Conservation (phyloP, 1,140 invertebrate species). For the Halotydeus destructor region DNA sequence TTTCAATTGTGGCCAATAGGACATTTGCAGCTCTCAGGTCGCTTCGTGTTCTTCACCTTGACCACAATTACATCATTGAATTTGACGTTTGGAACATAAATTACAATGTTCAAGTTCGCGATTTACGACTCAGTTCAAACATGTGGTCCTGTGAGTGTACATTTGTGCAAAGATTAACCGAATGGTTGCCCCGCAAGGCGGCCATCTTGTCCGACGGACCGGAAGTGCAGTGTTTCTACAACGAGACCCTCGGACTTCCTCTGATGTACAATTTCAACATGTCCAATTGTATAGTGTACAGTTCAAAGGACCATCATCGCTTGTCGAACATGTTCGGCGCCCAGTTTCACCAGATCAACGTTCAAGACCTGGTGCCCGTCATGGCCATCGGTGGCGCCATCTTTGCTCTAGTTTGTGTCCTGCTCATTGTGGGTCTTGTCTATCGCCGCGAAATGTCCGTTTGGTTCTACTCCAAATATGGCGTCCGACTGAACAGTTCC, state of each 20-base stretch:
- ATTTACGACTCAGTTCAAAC: slow-evolving; percentile 53
- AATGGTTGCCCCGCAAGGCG: slow-evolving; percentile 37
- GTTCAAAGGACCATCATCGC: slow-evolving; percentile 32
- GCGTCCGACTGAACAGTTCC: slow-evolving; percentile 41
- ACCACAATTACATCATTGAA: slow-evolving; percentile 56
- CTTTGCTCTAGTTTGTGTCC: slow-evolving; percentile 41
- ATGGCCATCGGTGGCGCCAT: slow-evolving; percentile 19
- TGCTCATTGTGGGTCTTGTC: slow-evolving; percentile 29
- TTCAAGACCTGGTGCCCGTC: slow-evolving; percentile 1
- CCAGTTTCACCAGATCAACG: slow-evolving; percentile 4
- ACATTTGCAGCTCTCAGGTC: slow-evolving; percentile 53
- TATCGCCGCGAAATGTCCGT: slow-evolving; percentile 36
- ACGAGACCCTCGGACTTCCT: slow-evolving; percentile 24
- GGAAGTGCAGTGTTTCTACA: slow-evolving; percentile 56
- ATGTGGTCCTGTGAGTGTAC: slow-evolving; percentile 72
- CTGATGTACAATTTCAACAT: slow-evolving; percentile 39
- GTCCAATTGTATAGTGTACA: too few relatives aligned
- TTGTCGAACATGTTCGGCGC: neutral
- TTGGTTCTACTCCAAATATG: slow-evolving; percentile 23
- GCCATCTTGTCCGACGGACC: slow-evolving; percentile 50
- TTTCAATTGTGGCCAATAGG: slow-evolving; percentile 51
- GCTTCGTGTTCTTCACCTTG: slow-evolving; percentile 53
- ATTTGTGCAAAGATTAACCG: slow-evolving; percentile 51
- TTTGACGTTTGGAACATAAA: slow-evolving; percentile 64
- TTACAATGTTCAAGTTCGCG: slow-evolving; percentile 41